These are phyloP conservation scores for Epinotia demarniana DNA, from an alignment of 2,888 invertebrate species.

Conservation along the genomic window DNA sequence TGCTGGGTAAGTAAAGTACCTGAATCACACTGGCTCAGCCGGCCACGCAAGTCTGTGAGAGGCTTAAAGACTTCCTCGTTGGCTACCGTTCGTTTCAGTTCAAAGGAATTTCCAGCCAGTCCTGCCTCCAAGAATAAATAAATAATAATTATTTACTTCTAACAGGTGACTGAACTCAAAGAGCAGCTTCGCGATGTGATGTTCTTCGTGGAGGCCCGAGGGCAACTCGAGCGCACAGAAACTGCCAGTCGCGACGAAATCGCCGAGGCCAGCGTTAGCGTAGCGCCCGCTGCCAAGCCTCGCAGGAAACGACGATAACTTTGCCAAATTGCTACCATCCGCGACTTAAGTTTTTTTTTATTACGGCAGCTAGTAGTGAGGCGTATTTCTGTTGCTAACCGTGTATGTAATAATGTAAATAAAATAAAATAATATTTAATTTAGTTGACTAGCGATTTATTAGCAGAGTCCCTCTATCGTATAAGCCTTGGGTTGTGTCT, in stretches of 20 bases:
- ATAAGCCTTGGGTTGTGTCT: not conserved
- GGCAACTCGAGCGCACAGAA: constrained; percentile 58
- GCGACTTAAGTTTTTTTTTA: constrained; percentile 3
- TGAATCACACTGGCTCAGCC: too few species aligned
- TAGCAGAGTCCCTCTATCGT: not conserved
- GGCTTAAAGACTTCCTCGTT: not conserved
- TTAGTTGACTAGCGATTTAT: not conserved
- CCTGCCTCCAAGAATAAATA: too few species aligned
- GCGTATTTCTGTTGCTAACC: constrained; percentile 11
- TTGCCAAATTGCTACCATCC: constrained; percentile 11
- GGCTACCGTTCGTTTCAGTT: too few species aligned
- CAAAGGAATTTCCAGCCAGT: too few species aligned
- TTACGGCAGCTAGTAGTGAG: not conserved
- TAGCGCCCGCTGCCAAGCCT: constrained; percentile 51
- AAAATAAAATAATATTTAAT: constrained; percentile 2
- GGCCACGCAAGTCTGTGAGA: too few species aligned
- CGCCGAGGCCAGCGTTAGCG: constrained; percentile 62
- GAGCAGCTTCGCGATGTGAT: constrained; percentile 98
- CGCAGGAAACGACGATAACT: constrained; percentile 48
- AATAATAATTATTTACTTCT: constrained; percentile 55
- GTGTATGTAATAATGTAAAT: constrained; percentile 8
- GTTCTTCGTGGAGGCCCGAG: constrained; percentile 96
- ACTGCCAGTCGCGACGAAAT: constrained; percentile 61
- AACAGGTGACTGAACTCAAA: constrained; percentile 91
- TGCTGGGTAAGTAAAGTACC: not conserved